Conservation (phyloP, 2,113 vertebrate genomes). For the Plecturocebus donacophilus region DNA sequence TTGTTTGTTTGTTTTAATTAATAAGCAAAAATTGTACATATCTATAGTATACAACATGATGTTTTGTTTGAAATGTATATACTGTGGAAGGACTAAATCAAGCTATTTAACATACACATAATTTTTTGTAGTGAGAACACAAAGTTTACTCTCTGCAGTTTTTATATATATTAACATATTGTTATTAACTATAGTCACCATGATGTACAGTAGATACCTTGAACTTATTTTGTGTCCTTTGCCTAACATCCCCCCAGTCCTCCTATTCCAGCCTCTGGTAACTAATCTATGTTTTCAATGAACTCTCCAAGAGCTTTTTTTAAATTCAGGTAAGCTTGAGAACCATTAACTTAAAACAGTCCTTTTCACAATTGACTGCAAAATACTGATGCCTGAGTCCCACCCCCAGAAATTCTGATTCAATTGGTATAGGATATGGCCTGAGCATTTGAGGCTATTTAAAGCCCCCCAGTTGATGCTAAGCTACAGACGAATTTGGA, state of each 20-base stretch:
- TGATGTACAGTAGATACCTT: neutral
- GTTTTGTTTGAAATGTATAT: neutral
- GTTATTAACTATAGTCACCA: neutral
- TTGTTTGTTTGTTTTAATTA: neutral
- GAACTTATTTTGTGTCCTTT: neutral
- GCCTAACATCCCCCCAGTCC: neutral
- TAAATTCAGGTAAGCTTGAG: neutral
- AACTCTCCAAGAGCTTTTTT: neutral
- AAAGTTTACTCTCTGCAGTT: neutral
- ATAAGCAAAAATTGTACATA: neutral
- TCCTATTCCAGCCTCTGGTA: neutral
- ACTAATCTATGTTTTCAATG: conserved; percentile 22
- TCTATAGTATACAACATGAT: neutral
- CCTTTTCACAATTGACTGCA: neutral
- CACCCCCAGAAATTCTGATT: neutral
- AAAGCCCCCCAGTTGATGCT: neutral
- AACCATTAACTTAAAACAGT: neutral
- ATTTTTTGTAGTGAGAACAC: neutral
- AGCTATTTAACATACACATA: neutral
- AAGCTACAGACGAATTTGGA: neutral
- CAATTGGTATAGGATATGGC: neutral
- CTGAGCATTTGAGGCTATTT: neutral
- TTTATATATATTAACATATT: neutral
- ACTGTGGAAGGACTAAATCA: neutral
- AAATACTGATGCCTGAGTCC: neutral